These are phyloP conservation scores for Chymomyza costata DNA, from an alignment of 1,140 invertebrate species.

Conservation along the genomic window DNA sequence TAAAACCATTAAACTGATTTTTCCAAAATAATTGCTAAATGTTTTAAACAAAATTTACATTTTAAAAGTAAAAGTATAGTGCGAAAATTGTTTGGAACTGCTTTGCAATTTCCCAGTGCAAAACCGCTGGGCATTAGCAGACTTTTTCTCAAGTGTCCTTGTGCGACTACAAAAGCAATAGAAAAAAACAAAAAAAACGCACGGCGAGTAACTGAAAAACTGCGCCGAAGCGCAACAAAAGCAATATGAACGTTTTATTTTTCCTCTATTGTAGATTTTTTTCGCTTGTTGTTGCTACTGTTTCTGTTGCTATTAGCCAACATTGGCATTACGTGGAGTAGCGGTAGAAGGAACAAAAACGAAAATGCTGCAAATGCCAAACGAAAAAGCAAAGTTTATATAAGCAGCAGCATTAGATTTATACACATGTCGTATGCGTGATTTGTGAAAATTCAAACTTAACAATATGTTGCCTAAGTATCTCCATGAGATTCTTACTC, in stretches of 20 bases:
- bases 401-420: too few relatives aligned
- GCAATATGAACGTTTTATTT: neutral
- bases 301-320: too few relatives aligned
- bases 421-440: too few relatives aligned
- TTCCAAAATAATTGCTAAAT: conserved; percentile 20
- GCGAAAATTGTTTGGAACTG: neutral
- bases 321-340: too few relatives aligned
- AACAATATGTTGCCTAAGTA: too few relatives aligned
- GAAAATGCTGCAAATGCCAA: conserved; percentile 19
- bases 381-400: conserved; percentile 41
- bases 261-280: neutral
- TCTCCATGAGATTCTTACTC: too few relatives aligned
- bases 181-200: neutral
- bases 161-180: neutral
- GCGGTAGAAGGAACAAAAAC: too few relatives aligned
- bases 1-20: conserved; percentile 17
- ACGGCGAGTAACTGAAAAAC: neutral
- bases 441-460: too few relatives aligned
- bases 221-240: conserved; percentile 18
- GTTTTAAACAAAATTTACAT: conserved; percentile 15
- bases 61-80: neutral
- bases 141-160: conserved; percentile 24
- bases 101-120: too few relatives aligned
- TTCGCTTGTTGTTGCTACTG: neutral
- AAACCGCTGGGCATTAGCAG: too few relatives aligned